A percentile compares a stretch with the other conserved stretches of the same genome.
Conservation (phyloP, 2,888 invertebrate genomes). For the Cantharis rufa region DNA sequence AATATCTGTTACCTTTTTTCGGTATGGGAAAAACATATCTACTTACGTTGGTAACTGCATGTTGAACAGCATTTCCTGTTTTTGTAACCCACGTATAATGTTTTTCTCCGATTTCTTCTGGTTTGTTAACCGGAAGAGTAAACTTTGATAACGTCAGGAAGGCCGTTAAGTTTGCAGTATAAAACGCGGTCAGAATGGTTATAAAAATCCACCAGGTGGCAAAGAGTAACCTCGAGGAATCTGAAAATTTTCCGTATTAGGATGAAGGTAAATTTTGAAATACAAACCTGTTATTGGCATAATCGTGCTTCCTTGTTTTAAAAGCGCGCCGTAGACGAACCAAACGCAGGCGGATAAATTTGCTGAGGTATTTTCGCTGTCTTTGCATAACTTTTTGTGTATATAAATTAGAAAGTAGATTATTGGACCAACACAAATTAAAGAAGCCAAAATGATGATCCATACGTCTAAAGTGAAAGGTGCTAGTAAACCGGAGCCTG, state of each 20-base stretch:
- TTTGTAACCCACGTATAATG: constrained; percentile 73
- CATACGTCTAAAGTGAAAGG: constrained; percentile 70
- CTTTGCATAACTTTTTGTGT: constrained; percentile 66
- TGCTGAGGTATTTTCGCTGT: constrained; percentile 61
- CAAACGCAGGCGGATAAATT: constrained; percentile 75
- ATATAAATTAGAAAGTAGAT: constrained; percentile 73
- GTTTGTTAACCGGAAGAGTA: constrained; percentile 74
- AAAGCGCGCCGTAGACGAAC: constrained; percentile 88
- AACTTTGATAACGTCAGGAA: constrained; percentile 87
- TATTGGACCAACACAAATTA: constrained; percentile 78
- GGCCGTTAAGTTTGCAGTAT: constrained; percentile 89
- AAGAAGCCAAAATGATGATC: constrained; percentile 72
- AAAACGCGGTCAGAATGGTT: constrained; percentile 84
- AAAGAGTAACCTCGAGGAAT: constrained; percentile 81
- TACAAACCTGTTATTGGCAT: constrained; percentile 77
- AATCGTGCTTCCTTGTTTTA: constrained; percentile 84
- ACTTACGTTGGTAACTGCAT: constrained; percentile 63
- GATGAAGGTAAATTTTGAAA: not conserved
- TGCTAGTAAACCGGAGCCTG: constrained; percentile 81
- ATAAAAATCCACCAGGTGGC: constrained; percentile 94
- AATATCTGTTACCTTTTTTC: not conserved
- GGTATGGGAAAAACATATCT: too few relatives aligned
- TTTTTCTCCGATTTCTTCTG: constrained; percentile 68
- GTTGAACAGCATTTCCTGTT: constrained; percentile 72
- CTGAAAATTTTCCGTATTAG: constrained; percentile 57